Evolutionary conservation across 2,113 vertebrate species (phyloP).

Genomic region (Odontesthes bonariensis): DNA sequence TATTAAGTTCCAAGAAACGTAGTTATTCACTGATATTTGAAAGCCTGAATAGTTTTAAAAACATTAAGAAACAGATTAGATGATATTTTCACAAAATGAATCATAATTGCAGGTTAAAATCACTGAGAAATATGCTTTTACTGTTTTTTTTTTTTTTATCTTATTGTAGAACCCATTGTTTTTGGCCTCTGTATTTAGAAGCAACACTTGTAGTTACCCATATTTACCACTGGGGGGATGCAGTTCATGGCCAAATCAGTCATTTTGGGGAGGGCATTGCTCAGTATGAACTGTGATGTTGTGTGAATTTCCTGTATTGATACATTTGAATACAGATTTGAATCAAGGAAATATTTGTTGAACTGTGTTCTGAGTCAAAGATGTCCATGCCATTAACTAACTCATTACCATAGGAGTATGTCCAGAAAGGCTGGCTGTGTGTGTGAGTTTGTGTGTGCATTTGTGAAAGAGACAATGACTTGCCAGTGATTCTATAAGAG

Average conservation of each 20-base stretch:
- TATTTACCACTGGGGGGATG: constrained; percentile 75
- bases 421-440: constrained; percentile 29
- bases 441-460: background rate
- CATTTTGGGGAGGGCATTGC: background rate
- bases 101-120: background rate
- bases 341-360: constrained; percentile 12
- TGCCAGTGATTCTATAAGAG: constrained; percentile 32
- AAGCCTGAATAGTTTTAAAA: background rate
- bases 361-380: constrained; percentile 37
- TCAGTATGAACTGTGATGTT: background rate
- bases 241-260: constrained; percentile 28
- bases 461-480: constrained; percentile 18
- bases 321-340: background rate
- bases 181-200: background rate
- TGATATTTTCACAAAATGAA: background rate
- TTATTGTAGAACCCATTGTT: constrained; percentile 1
- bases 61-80: background rate
- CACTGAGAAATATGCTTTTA: background rate
- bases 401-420: constrained; percentile 50
- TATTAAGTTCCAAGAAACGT: background rate
- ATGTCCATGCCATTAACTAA: constrained; percentile 17
- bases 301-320: constrained; percentile 2
- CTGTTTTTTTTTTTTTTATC: background rate
- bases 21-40: background rate
- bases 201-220: constrained; percentile 28